These are phyloP conservation scores for Origma solitaria DNA, from an alignment of 2,113 vertebrate genomes.

Conservation along the genomic window DNA sequence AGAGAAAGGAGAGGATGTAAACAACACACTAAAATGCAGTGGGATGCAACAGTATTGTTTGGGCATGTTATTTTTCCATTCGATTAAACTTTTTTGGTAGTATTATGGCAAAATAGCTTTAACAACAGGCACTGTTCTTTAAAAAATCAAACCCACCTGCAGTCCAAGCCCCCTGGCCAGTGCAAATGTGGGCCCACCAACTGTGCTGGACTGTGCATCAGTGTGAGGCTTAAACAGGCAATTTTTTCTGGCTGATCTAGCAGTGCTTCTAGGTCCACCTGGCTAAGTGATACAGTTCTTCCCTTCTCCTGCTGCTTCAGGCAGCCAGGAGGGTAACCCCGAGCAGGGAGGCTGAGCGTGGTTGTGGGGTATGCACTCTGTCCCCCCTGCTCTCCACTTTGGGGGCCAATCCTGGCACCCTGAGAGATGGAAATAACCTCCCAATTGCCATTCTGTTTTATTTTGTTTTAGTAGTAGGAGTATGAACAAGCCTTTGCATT, in stretches of 20 bases:
- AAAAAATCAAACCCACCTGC: background rate
- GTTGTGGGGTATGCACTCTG: background rate
- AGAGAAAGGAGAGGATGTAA: background rate
- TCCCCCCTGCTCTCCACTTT: background rate
- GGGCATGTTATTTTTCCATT: background rate
- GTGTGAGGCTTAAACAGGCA: background rate
- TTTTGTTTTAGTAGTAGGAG: background rate
- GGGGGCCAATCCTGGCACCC: background rate
- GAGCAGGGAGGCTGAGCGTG: rapidly evolving
- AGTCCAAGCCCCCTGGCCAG: background rate
- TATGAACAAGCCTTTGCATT: background rate
- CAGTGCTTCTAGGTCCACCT: background rate
- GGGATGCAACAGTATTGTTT: background rate
- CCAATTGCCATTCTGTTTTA: background rate
- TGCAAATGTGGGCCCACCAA: background rate
- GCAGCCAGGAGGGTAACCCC: rapidly evolving
- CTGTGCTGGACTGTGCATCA: background rate
- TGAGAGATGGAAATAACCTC: background rate
- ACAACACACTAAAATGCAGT: background rate
- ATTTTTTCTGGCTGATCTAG: background rate
- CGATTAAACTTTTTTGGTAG: background rate
- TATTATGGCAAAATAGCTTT: background rate
- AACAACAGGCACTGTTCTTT: background rate
- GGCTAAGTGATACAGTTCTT: background rate
- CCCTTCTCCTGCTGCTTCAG: background rate